phyloP scores from a whole-genome alignment of 2,888 invertebrate species.

The Apotomis turbidana region DNA sequence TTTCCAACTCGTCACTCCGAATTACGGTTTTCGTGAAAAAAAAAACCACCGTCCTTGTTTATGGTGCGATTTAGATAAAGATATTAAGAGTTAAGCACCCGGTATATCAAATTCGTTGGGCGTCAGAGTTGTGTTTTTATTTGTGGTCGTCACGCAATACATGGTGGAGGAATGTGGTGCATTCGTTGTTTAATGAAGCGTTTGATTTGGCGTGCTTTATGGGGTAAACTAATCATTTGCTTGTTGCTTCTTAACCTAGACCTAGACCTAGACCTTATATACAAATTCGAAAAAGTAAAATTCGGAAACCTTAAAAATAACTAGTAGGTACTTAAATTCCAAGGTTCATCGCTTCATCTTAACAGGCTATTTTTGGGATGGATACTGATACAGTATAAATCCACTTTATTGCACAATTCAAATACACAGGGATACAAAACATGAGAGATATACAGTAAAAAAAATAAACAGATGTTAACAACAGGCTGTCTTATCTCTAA shows the following conservation, averaged over 20 bases:
- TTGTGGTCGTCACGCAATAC: constrained; percentile 70
- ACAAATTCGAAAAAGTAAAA: no score
- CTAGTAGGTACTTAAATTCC: no score
- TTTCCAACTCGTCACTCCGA: constrained; percentile 12
- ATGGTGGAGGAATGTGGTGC: constrained; percentile 66
- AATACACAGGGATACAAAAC: no score
- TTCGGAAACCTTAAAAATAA: no score
- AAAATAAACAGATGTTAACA: no score
- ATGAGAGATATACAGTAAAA: no score
- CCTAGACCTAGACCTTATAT: no score
- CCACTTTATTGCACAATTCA: no score
- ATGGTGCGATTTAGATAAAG: constrained; percentile 76
- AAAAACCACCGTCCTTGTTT: constrained; percentile 66
- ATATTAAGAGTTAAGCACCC: constrained; percentile 74
- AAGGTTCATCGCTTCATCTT: no score
- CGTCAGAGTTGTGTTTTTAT: constrained; percentile 65
- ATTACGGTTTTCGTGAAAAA: constrained; percentile 48
- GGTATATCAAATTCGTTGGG: constrained; percentile 76
- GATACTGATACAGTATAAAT: no score
- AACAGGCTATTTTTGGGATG: no score
- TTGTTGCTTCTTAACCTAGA: constrained; percentile 9
- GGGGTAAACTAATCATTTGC: constrained; percentile 20
- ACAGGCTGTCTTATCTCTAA: no score
- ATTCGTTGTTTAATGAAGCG: constrained; percentile 26
- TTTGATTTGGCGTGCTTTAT: constrained; percentile 33